Conservation (phyloP, 2,888 invertebrate genomes). For the Agrochola lota region DNA sequence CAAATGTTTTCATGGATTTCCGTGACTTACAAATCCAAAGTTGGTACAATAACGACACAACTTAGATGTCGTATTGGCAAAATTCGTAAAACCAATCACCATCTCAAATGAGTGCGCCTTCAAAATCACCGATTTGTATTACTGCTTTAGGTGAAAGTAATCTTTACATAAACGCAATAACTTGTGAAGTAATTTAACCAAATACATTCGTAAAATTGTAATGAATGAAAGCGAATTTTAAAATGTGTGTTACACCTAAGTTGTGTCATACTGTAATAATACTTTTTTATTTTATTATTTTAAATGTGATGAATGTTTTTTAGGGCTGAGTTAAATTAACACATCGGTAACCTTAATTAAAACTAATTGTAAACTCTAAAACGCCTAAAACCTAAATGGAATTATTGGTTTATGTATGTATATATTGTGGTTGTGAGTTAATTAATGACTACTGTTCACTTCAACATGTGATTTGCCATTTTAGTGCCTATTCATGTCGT, state of each 20-base stretch:
- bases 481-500: conserved; percentile 86
- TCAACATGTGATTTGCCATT: conserved; percentile 87
- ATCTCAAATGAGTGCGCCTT: too few species aligned
- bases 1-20: conserved; percentile 31
- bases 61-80: too few species aligned
- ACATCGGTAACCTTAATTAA: conserved; percentile 44
- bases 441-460: conserved; percentile 80
- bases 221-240: too few species aligned
- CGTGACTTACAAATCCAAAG: conserved; percentile 37
- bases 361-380: conserved; percentile 56
- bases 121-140: too few species aligned
- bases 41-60: conserved; percentile 2
- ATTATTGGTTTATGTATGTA: conserved; percentile 75
- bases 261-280: background rate
- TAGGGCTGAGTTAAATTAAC: conserved; percentile 46
- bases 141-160: too few species aligned
- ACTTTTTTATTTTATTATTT: conserved; percentile 27
- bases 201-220: too few species aligned
- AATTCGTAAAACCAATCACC: too few species aligned
- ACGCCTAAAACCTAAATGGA: conserved; percentile 60
- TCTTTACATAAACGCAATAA: too few species aligned
- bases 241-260: too few species aligned
- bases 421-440: conserved; percentile 87
- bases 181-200: too few species aligned
- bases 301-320: conserved; percentile 54